Conservation (phyloP, 2,113 vertebrate genomes). For the Actenoides lindsayi region DNA sequence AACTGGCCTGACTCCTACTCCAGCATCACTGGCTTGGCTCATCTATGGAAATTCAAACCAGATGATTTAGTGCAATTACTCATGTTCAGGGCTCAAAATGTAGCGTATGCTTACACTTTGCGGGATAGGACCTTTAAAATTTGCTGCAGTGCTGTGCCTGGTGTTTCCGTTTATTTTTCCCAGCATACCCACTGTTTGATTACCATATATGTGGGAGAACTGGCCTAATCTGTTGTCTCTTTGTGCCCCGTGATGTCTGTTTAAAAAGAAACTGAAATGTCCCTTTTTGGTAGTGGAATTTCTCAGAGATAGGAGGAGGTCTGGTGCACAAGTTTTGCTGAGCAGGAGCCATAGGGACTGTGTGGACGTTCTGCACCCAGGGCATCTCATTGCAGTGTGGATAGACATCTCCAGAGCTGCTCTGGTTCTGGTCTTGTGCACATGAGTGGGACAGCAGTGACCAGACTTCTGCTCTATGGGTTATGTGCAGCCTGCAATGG, state of each 20-base stretch:
- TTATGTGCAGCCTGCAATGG: not conserved
- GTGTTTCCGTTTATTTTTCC: not conserved
- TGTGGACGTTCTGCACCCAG: not conserved
- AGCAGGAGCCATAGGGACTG: not conserved
- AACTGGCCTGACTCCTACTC: not conserved
- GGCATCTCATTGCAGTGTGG: not conserved
- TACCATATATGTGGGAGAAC: not conserved
- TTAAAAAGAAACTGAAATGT: not conserved
- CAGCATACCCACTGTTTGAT: not conserved
- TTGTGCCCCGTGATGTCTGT: not conserved
- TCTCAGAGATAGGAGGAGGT: not conserved
- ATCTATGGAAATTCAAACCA: not conserved
- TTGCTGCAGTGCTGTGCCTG: not conserved
- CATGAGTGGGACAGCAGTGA: not conserved
- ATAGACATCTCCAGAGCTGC: not conserved
- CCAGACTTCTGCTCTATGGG: not conserved
- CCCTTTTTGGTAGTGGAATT: not conserved
- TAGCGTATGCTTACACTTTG: not conserved
- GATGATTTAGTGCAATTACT: not conserved
- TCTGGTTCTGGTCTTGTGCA: not conserved
- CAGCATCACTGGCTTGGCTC: not conserved
- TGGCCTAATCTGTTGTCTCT: not conserved
- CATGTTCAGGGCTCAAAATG: not conserved
- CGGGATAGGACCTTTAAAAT: not conserved
- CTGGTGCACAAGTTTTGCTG: not conserved